Evolutionary conservation across 2,113 vertebrate species (phyloP), one percentile per base, ranked within the genome.

Genomic region (Notothenia coriiceps): DNA sequence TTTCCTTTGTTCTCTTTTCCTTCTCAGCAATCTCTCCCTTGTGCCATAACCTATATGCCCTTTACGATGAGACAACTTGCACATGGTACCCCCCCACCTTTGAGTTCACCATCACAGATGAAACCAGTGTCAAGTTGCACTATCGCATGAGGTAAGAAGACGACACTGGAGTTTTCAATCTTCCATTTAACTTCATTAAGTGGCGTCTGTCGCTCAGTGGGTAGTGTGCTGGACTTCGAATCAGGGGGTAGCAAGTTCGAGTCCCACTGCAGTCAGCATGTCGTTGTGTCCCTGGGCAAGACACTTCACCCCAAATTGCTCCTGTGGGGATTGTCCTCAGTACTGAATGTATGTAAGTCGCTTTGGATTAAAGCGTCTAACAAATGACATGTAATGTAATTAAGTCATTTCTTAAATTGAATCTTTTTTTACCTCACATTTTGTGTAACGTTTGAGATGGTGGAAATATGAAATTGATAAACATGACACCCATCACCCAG

Each of bases 101-200:
- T 49, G 77, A 94, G 75, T 97, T 99, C 89, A 95, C 96, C 12
- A 86, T 99, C 11, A 96, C 97, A 0, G 95, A 97, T 1, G 96
- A 96, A 78, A 96, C 93, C 6, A 94, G 92, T 7, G 86, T 96
- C 74, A 95, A 94, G 78, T 90, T 99, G 61, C 94, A 97, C 73
- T 99, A 98, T 78, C 97, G 98, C 17, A 98, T 99, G 96, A 98
- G 98, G 98, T 99, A 93, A 85, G 92, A 93, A 85, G 92, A 49
- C 69, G 51, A 18, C 51, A 43, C 25, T 59, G 6, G n/a, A 22
- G 68, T 74, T 69, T 60, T n/a, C 4, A n/a, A 14, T 15, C 20
- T 33, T 17, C 5, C 5, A 33, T 44, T 55, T 44, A 10, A 40
- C 22, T 43, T 17, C 40, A 49, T 47, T 8, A 33, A 25, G 25